Evolutionary conservation across 2,797 vertebrate species (phyloP), one percentile per base, ranked within the genome.

Genomic region (Centropyge bicolor): DNA sequence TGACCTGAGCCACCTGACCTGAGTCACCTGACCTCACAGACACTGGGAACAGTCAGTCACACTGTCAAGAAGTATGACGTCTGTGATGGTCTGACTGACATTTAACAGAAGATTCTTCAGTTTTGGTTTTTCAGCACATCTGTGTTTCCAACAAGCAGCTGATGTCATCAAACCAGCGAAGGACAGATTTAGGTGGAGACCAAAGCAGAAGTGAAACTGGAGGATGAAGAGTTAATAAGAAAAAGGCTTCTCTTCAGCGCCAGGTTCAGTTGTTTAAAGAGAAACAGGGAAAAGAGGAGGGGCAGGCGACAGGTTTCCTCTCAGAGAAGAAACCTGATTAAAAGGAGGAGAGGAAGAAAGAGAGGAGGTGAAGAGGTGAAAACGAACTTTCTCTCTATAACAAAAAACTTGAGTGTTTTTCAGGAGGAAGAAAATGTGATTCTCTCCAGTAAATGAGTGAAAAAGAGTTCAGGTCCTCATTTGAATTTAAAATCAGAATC

Each of bases 291-390:
- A 61, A 57, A 24, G 1, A 22, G 12, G 4, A 27, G 6, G 63
- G 55, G 46, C 1, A 61, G 55, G 35, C 64, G 52, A 69, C 52
- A 14, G 27, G 49, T 22, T 83, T 81, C 27, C 13, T 31, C 41
- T 72, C 40, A 65, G 67, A 52, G 48, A 64, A 24, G 49, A 40
- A 20, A 22, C 49, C 41, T 57, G 60, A 88, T 81, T 74, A 78
- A 74, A 80, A 43, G 17, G 35, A 61, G 17, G 24, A 45, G 27
- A n/a, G 49, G 49, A 63, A 79, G 45, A 61, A 72, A 56, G 27
- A n/a, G 54, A 56, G 20, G 22, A 78, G 80, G 82, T 76, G 87
- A 72, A 38, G 40, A 70, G 68, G 68, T 68, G 83, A 76, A 62
- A 78, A 84, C 62, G 48, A 86, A 59, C 20, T 73, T 74, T 72